A percentile compares a stretch with the other conserved stretches of the same genome.
Evolutionary conservation across 2,888 invertebrate genomes (phyloP).

Genomic region (Eupithecia subfuscata): DNA sequence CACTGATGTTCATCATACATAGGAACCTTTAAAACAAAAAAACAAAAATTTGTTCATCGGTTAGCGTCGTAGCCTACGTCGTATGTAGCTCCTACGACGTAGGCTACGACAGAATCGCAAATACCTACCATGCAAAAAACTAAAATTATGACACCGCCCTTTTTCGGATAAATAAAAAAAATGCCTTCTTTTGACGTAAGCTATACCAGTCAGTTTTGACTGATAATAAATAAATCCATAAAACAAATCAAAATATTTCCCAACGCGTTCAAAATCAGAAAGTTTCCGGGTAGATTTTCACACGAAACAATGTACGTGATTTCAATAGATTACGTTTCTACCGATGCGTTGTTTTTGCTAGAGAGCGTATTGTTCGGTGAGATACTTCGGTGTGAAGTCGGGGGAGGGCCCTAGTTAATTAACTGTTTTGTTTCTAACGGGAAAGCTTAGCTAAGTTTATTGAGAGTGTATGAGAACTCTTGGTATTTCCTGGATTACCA

Average conservation of each 20-base stretch:
- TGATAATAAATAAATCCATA: not conserved
- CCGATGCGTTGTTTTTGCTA: conserved; percentile 53
- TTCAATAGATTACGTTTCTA: conserved; percentile 52
- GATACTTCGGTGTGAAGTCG: conserved; percentile 37
- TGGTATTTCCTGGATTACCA: not conserved
- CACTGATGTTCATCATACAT: too few relatives aligned
- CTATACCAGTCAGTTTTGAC: not conserved
- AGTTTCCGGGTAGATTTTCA: conserved; percentile 67
- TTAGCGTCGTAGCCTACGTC: not conserved
- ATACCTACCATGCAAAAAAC: not conserved
- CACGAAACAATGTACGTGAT: conserved; percentile 65
- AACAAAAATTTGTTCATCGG: not conserved
- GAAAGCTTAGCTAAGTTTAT: conserved; percentile 13
- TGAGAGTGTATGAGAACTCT: not conserved
- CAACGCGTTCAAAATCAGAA: conserved; percentile 53
- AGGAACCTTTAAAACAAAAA: not conserved
- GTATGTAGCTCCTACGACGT: too few relatives aligned
- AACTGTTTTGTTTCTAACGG: conserved; percentile 30
- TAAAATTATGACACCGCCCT: not conserved
- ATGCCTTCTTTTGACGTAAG: not conserved
- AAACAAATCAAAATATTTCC: conserved; percentile 40
- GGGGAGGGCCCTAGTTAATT: conserved; percentile 36
- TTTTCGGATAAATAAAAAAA: not conserved
- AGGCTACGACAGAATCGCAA: not conserved
- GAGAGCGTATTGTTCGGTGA: conserved; percentile 57